Base-by-base conservation (phyloP, 2,888 invertebrate species). In the Xylota sylvarum region DNA sequence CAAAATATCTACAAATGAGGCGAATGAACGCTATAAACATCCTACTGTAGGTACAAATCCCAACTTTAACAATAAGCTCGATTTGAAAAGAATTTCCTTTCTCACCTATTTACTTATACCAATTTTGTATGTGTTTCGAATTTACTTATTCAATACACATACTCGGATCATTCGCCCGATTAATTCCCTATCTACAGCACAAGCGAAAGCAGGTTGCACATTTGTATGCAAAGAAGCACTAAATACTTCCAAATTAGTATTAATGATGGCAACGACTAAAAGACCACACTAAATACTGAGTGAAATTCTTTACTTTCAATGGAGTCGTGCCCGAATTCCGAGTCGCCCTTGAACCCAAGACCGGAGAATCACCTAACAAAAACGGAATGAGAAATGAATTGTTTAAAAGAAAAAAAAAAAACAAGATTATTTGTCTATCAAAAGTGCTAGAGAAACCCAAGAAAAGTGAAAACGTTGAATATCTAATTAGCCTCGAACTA, bases 291-390 rank as follows among this genome's bases (percentile, higher is more conserved):
- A 9, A 9, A 43, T 43, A 14, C n/a, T n/a, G 14, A 65, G 77
- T 64, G 78, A 79, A 79, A 79, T 79, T 79, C 79, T 64, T 72
- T 23, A 72, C 70, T 79, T 79, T 79, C 70, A 46, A 64, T 64
- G 70, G 56, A 72, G 43, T 17, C 37, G 64, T 37, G 27, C 48
- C 55, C 35, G 19, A 79, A 72, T 35, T 55, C 55, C 64, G 56
- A 79, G 72, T 55, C 64, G 70, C 79, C 79, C 79, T 79, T 79
- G 79, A 79, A 79, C 64, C 48, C 78, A n/a, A 30, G 27, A 12
- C 27, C 9, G 6, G 27, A 19, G 52, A 62, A 52, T 50, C 23
- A 62, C 14, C 30, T 37, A 50, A 65, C 37, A 72, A 48, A 58
- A 50, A 17, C 14, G 30, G 14, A 46, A 10, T 32, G 32, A 46